These are phyloP conservation scores for Ispidina picta DNA, from an alignment of 2,797 vertebrate genomes.

Conservation along the genomic window DNA sequence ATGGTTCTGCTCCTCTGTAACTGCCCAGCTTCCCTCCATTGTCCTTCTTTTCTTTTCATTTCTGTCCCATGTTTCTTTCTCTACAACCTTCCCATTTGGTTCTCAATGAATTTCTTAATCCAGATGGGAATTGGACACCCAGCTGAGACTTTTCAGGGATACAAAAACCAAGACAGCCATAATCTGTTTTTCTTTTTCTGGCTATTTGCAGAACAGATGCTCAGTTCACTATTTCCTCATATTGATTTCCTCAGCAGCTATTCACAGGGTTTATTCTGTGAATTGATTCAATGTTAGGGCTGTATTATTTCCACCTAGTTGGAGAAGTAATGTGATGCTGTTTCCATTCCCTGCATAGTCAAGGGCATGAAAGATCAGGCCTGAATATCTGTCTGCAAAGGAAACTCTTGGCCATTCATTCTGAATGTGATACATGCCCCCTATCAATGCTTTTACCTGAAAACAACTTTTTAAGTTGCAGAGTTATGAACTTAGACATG, in stretches of 20 bases:
- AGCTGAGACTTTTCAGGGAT: not conserved
- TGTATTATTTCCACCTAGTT: not conserved
- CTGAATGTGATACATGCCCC: not conserved
- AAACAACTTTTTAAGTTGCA: not conserved
- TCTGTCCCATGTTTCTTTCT: not conserved
- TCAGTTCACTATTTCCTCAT: not conserved
- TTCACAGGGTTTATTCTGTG: constrained; percentile 22
- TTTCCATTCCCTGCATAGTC: constrained; percentile 4
- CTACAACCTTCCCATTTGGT: not conserved
- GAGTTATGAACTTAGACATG: not conserved
- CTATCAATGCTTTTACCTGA: not conserved
- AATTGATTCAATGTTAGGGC: constrained; percentile 30
- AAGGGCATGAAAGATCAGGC: constrained; percentile 28
- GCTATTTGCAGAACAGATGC: not conserved
- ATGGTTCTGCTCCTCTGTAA: not conserved
- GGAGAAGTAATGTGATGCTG: constrained; percentile 6
- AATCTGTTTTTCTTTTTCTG: not conserved
- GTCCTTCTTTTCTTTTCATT: not conserved
- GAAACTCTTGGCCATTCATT: not conserved
- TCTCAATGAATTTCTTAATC: not conserved
- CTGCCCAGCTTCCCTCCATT: not conserved
- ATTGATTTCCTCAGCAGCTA: constrained; percentile 16
- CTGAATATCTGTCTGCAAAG: not conserved
- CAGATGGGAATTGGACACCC: not conserved
- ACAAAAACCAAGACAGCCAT: not conserved